Base-by-base conservation (phyloP, 2,888 invertebrate genomes). In the Patella ulyssiponensis region DNA sequence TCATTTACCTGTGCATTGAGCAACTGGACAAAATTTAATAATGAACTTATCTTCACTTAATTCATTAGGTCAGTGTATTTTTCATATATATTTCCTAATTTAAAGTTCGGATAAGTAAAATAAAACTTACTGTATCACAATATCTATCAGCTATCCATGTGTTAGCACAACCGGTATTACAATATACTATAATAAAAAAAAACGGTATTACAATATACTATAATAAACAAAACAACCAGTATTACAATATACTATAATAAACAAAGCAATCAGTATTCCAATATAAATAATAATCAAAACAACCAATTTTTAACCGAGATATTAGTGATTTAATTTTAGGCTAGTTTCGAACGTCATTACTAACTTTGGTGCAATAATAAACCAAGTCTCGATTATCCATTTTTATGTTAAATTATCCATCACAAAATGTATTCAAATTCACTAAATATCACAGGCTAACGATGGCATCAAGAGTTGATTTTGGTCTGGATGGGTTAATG, bases 111-210 rank as follows among this genome's bases (percentile, higher is more conserved):
- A 15, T 70, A 23, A 70, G 17, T 58, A 44, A 69, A 17, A 27
- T 20, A 23, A 52, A 44, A 84, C 92, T 91, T 71, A 92, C 92
- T 76, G 90, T 88, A 84, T 93, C 93, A 87, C 93, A 93, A 84
- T 92, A 93, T 80, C 91, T 88, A 82, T 93, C 93, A 71, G 92
- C 92, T 56, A 93, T 83, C 93, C 93, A 93, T 78, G 90, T 90
- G 81, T 92, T 91, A 44, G 92, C 90, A 88, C 93, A 93, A 11
- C 92, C 92, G 23, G 90, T 83, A 75, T 88, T 86, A 83, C 92
- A 92, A 80, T 91, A 91, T 53, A 82, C 89, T 89, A 44, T 44
- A 44, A 44, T 44, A 44, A 44, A 44, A 44, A 44, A 44, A 88
- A 11, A 92, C 92, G 23, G 90, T 83, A 75, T 88, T 85, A 83